phyloP scores from a whole-genome alignment of 1,140 invertebrate genomes.

The Dryas iulia region DNA sequence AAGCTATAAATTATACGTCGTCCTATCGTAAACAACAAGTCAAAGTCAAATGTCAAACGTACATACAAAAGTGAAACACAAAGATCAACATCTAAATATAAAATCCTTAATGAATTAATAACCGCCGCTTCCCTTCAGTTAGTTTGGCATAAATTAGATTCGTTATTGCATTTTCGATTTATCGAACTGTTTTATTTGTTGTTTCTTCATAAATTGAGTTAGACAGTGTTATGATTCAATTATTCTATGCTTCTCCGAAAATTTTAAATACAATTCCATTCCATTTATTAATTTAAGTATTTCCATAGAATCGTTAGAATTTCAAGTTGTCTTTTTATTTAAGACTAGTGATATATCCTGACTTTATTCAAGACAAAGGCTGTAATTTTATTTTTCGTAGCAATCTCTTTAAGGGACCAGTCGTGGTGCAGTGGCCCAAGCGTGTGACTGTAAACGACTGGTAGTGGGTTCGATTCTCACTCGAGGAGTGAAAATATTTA shows the following conservation, averaged over 20 bases:
- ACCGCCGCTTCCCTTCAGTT: conserved; percentile 19
- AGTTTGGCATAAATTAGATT: conserved; percentile 24
- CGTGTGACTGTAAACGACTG: no score
- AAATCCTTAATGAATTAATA: conserved; percentile 41
- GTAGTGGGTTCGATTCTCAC: no score
- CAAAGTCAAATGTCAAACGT: neutral
- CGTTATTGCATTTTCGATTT: conserved; percentile 23
- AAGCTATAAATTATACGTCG: neutral
- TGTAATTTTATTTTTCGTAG: no score
- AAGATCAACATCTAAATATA: conserved; percentile 41
- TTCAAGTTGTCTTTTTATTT: neutral
- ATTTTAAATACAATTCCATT: neutral
- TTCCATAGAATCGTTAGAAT: neutral
- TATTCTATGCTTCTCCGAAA: neutral
- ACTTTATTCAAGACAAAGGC: no score
- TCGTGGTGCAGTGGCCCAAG: no score
- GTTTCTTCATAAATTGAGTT: conserved; percentile 6
- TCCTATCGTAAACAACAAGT: neutral
- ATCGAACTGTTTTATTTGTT: conserved; percentile 13
- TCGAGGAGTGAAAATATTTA: no score
- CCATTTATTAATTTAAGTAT: neutral
- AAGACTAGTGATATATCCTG: no score
- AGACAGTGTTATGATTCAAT: neutral
- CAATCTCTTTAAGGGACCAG: no score
- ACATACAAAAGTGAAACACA: neutral